Evolutionary conservation across 2,113 vertebrate genomes (phyloP), one percentile per base, ranked within the genome.

Genomic region (Lampris incognitus): DNA sequence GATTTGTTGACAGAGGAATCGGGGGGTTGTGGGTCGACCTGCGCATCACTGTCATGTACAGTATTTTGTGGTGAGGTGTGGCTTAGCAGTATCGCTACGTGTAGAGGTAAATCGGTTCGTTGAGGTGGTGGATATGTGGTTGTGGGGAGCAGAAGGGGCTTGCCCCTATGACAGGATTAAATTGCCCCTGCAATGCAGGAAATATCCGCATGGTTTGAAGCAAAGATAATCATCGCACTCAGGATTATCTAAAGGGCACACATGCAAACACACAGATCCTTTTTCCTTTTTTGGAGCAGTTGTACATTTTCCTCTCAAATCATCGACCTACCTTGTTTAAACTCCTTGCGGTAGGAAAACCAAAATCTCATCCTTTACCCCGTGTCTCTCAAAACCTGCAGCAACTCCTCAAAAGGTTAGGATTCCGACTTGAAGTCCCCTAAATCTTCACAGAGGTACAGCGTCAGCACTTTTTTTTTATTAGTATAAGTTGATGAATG

Each of bases 261-360:
- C 24, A 24, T 24, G 24, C 24, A 24, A 24, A 24, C 24, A 24
- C 24, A 24, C 24, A 24, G 24, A 24, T 24, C 24, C 24, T 24
- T 24, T 24, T 24, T 24, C 24, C 24, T 24, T 24, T 24, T 24
- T 24, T 24, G 24, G 24, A 24, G 24, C 24, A 24, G 24, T 24
- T 24, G 24, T 24, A 24, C 0, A 24, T 24, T 24, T 24, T 24
- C 24, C 24, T 24, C 24, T 24, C 3, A 56, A 63, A 69, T 38
- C 1, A 68, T 48, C 6, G 3, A 38, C 88, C 54, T 91, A 91
- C 91, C 90, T 83, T 77, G 66, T 72, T 81, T 85, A 46, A 76
- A 59, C 11, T 90, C 83, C 55, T 83, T 86, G 39, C 2, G 65
- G 36, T 77, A 41, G 1, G 67, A 76, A 86, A 83, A 83, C 77